Evolutionary conservation across 2,113 vertebrate genomes (phyloP).

Genomic region (Corydoras maculifer): DNA sequence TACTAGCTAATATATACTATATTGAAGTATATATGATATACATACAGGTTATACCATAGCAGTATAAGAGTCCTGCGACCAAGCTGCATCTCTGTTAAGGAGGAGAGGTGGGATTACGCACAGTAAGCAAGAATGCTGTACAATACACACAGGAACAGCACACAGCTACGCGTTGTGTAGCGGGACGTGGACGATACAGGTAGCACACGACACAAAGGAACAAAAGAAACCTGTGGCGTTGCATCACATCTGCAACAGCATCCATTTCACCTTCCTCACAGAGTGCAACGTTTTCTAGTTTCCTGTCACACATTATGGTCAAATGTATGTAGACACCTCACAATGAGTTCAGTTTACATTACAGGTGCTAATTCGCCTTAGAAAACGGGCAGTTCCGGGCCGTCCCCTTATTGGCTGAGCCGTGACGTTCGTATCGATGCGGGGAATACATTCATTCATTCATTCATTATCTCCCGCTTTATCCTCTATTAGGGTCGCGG

Average conservation of each 20-base stretch:
- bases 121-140: conserved; percentile 54
- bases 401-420: too few species aligned
- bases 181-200: background rate
- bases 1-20: conserved; percentile 37
- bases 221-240: background rate
- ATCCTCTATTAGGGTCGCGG: too few species aligned
- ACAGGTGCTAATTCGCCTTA: too few species aligned
- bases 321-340: too few species aligned
- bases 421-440: too few species aligned
- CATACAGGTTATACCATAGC: conserved; percentile 44
- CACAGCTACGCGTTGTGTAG: background rate
- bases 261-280: too few species aligned
- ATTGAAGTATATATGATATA: conserved; percentile 44
- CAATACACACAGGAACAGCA: conserved; percentile 24
- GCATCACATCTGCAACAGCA: too few species aligned
- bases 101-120: conserved; percentile 42
- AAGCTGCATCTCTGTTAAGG: conserved; percentile 56
- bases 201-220: background rate
- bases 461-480: too few species aligned
- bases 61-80: conserved; percentile 42
- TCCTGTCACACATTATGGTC: too few species aligned
- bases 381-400: too few species aligned
- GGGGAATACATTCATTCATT: too few species aligned
- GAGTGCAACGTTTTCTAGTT: conserved; percentile 10
- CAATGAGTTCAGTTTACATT: too few species aligned